Percentiles rank a stretch among this genome's conserved stretches.
phyloP scores from a whole-genome alignment of 2,888 invertebrate species.

The Molanna angustata region DNA sequence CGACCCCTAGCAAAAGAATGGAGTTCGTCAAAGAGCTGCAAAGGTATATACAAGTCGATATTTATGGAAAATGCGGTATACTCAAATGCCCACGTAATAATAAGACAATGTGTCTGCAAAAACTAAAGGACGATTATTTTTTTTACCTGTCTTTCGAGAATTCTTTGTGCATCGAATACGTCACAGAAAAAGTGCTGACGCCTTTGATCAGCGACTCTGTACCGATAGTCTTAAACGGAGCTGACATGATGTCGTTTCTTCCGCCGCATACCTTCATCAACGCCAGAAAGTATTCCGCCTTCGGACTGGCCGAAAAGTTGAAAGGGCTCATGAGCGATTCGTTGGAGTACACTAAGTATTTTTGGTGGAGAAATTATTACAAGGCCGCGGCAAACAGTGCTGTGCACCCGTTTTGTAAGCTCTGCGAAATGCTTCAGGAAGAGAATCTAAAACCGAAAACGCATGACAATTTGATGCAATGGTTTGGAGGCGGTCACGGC shows the following conservation, averaged over 20 bases:
- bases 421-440: no score
- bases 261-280: slow-evolving; percentile 64
- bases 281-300: slow-evolving; percentile 54
- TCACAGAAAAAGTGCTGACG: slow-evolving; percentile 63
- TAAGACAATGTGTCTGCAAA: slow-evolving; percentile 39
- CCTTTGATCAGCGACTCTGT: slow-evolving; percentile 47
- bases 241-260: slow-evolving; percentile 55
- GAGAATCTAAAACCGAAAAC: no score
- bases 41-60: slow-evolving; percentile 57
- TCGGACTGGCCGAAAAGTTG: slow-evolving; percentile 57
- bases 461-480: no score
- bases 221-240: slow-evolving; percentile 63
- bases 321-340: slow-evolving; percentile 50
- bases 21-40: slow-evolving; percentile 48
- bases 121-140: slow-evolving; percentile 56
- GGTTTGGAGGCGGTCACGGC: no score
- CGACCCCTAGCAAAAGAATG: slow-evolving; percentile 43
- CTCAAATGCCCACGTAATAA: slow-evolving; percentile 36
- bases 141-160: slow-evolving; percentile 69
- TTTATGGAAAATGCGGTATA: slow-evolving; percentile 61
- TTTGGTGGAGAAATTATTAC: slow-evolving; percentile 60
- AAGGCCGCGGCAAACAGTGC: slow-evolving; percentile 42
- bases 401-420: neutral
- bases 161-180: slow-evolving; percentile 65
- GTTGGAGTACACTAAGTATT: slow-evolving; percentile 60